A percentile compares a stretch with the other conserved stretches of the same genome.
Evolutionary conservation across 2,888 invertebrate genomes (phyloP).

Genomic region (Dione vanillae): DNA sequence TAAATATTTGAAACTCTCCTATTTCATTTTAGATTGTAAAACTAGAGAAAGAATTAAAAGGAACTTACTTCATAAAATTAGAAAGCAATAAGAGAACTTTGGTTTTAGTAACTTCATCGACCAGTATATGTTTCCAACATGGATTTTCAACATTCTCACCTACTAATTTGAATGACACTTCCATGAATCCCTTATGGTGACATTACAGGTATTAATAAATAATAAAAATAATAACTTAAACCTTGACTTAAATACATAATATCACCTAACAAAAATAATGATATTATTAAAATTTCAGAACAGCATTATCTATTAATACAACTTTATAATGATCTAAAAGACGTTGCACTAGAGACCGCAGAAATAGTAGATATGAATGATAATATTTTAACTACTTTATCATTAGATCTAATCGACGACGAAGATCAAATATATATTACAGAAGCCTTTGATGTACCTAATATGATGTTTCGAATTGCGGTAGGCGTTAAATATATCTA

Average conservation of each 20-base stretch:
- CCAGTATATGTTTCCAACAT: slow-evolving; percentile 57
- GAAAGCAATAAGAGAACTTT: slow-evolving; percentile 50
- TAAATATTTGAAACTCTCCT: too few species aligned
- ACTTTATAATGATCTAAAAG: slow-evolving; percentile 51
- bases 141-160: slow-evolving; percentile 59
- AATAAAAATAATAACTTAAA: too few species aligned
- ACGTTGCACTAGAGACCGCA: slow-evolving; percentile 52
- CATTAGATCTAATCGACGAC: slow-evolving; percentile 50
- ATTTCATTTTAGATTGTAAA: slow-evolving; percentile 13
- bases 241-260: too few species aligned
- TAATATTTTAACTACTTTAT: slow-evolving; percentile 49
- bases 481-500: slow-evolving; percentile 43
- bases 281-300: slow-evolving; percentile 51
- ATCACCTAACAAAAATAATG: neutral
- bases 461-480: slow-evolving; percentile 56
- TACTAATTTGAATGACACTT: slow-evolving; percentile 54
- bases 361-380: slow-evolving; percentile 56
- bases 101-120: slow-evolving; percentile 54
- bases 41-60: slow-evolving; percentile 39
- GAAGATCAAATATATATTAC: slow-evolving; percentile 57
- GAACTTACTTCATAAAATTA: slow-evolving; percentile 53
- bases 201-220: neutral
- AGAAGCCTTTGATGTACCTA: slow-evolving; percentile 53
- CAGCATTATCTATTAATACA: slow-evolving; percentile 56
- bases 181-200: slow-evolving; percentile 59